phyloP scores from a whole-genome alignment of 2,797 vertebrate genomes.

The Gambusia yucatana region DNA sequence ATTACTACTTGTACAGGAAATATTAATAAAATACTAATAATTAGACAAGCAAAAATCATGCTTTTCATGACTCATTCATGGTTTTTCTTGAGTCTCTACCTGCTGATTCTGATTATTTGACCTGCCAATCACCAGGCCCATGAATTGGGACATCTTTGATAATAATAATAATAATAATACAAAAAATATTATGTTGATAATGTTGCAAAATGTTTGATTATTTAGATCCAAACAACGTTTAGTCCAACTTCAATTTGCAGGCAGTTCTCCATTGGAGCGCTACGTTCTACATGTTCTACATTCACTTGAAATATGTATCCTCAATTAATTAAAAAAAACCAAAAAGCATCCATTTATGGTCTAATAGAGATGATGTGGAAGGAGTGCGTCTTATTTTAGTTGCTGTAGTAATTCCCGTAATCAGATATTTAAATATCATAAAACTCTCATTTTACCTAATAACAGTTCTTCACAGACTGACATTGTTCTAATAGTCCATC shows the following conservation, averaged over 20 bases:
- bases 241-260: too few species aligned
- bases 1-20: background rate
- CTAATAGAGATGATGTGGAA: too few species aligned
- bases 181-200: too few species aligned
- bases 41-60: background rate
- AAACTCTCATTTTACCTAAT: background rate
- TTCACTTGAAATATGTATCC: background rate
- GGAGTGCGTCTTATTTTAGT: background rate
- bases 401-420: background rate
- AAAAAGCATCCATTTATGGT: background rate
- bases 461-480: background rate
- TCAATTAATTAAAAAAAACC: background rate
- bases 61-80: background rate
- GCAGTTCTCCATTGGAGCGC: too few species aligned
- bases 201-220: too few species aligned
- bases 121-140: background rate
- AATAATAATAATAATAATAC: too few species aligned
- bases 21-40: background rate
- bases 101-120: background rate
- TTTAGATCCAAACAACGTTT: too few species aligned
- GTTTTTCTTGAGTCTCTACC: background rate
- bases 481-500: background rate
- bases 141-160: too few species aligned
- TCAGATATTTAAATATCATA: background rate
- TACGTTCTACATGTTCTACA: too few species aligned